phyloP scores from a whole-genome alignment of 2,797 vertebrate species.

The Syngnathus acus region DNA sequence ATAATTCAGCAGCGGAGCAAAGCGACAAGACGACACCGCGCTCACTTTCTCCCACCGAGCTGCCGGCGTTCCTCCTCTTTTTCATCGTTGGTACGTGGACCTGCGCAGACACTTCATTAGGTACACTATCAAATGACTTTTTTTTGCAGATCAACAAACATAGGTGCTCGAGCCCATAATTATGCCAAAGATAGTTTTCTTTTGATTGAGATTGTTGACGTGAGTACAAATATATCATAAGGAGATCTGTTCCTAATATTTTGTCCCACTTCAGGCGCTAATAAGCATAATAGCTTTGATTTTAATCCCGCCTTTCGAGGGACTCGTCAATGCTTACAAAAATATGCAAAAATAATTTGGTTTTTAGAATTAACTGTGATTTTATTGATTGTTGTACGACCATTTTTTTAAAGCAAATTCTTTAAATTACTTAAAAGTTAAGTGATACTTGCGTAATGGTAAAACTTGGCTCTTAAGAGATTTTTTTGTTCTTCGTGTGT shows the following conservation, averaged over 20 bases:
- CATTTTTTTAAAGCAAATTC: background rate
- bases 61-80: conserved; percentile 3
- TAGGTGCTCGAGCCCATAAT: background rate
- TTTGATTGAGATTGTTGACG: background rate
- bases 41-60: conserved; percentile 6
- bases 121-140: background rate
- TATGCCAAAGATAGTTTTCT: background rate
- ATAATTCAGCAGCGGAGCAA: conserved; percentile 28
- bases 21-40: conserved; percentile 14
- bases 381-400: background rate
- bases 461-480: background rate
- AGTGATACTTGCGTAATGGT: background rate
- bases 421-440: background rate
- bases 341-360: background rate
- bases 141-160: background rate
- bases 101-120: background rate
- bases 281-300: background rate
- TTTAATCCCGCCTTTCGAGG: background rate
- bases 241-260: background rate
- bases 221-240: background rate
- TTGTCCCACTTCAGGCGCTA: background rate
- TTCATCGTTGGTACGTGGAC: conserved; percentile 39
- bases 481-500: background rate
- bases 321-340: background rate
- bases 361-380: background rate